A percentile compares a stretch with the other conserved stretches of the same genome.
Conservation (phyloP, 2,113 vertebrate species). For the Grammomys surdaster region DNA sequence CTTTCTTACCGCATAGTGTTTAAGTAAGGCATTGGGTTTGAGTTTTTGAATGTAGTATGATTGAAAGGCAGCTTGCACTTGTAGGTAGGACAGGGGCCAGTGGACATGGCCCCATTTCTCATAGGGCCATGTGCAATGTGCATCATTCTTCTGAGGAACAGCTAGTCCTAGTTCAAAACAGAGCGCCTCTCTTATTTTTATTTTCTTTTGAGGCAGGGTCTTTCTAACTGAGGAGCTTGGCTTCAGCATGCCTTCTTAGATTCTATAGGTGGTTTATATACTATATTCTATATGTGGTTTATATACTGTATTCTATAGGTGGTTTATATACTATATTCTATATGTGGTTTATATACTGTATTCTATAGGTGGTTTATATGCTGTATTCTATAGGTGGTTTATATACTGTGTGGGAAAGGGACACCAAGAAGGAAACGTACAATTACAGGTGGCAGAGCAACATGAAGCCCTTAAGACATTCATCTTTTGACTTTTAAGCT, state of each 20-base stretch:
- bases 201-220: not conserved
- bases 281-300: not conserved
- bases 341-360: no score
- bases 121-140: not conserved
- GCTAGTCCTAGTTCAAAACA: not conserved
- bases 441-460: not conserved
- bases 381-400: not conserved
- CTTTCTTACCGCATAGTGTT: not conserved
- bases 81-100: not conserved
- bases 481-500: slow-evolving; percentile 15
- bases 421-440: not conserved
- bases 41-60: not conserved
- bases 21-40: not conserved
- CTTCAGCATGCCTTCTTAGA: not conserved
- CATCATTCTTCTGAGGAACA: not conserved
- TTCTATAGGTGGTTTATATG: no score
- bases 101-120: not conserved
- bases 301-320: no score
- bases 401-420: not conserved
- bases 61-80: not conserved
- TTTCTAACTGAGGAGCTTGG: not conserved
- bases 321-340: no score
- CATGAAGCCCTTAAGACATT: not conserved
- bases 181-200: not conserved
- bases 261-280: not conserved